Evolutionary conservation across 1,140 invertebrate species (phyloP).

Genomic region (Asobara japonica): DNA sequence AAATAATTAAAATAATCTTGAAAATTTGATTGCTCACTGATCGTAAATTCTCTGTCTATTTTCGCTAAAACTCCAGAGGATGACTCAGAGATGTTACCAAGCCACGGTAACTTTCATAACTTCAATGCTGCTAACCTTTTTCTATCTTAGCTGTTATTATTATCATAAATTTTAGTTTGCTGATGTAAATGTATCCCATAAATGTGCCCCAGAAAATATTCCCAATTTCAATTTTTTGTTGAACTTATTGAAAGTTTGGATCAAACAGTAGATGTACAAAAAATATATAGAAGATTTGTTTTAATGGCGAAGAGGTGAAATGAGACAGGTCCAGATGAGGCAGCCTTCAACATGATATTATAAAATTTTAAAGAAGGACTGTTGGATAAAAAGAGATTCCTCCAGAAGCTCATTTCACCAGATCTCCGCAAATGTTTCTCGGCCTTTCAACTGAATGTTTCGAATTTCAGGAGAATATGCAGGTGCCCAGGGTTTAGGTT

Average conservation of each 20-base stretch:
- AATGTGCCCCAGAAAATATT: conserved; percentile 5
- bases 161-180: not conserved
- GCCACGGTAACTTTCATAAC: conserved; percentile 61
- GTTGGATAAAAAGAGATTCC: not conserved
- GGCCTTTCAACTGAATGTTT: not conserved
- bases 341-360: not conserved
- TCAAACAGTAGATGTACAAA: conserved; percentile 2
- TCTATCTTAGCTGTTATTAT: not conserved
- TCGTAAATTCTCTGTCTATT: conserved; percentile 13
- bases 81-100: conserved; percentile 67
- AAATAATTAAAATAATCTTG: conserved; percentile 3
- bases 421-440: not conserved
- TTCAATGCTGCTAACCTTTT: conserved; percentile 9
- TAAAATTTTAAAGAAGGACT: not conserved
- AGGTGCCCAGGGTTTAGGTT: conserved; percentile 90
- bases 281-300: not conserved
- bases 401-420: not conserved
- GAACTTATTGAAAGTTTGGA: conserved; percentile 8
- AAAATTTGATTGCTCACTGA: not conserved
- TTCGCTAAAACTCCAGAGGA: conserved; percentile 62
- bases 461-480: conserved; percentile 79
- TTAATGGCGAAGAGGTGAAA: not conserved
- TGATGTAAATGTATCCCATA: not conserved
- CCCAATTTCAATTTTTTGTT: no score
- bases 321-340: not conserved